Evolutionary conservation across 2,888 invertebrate species (phyloP), one percentile per base, ranked within the genome.

Genomic region (Arenicola marina): DNA sequence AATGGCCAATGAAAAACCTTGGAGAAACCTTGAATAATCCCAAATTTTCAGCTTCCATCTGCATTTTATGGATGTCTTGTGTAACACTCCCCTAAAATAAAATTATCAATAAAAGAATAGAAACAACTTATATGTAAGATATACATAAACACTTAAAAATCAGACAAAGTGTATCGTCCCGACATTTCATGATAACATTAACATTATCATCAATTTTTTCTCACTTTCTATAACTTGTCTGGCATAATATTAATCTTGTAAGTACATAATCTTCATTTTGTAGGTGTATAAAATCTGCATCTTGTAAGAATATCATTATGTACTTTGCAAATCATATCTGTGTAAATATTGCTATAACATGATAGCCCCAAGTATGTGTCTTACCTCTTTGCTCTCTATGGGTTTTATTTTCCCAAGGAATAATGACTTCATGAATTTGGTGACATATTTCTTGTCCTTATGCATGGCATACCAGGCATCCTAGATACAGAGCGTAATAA

Each of bases 391-490:
- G 15, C 7, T 48, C 7, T 48, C 26, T 7, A 11, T 21, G 24
- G 51, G 24, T 24, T 34, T 57, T 56, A 68, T 28, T 53, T 45
- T 59, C 2, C 80, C 81, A 44, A 80, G 67, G 33, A 74, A 65
- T 34, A 81, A 59, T 18, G 77, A 70, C 38, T 74, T 76, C 73
- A 81, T 70, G 66, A 71, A 78, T 66, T 78, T 80, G 31, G 65
- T 59, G 0, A 78, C 78, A 54, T 72, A 68, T 15, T 71, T 72
- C 62, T 75, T 78, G 66, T 81, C 75, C 62, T 74, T 75, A 46
- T 82, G 82, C 69, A 81, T 76, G 0, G 80, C 80, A n/a, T 63
- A 66, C 79, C 79, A 82, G 0, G 75, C 80, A 68, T 82, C 81
- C 82, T 82, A n/a, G n/a, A n/a, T n/a, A n/a, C n/a, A n/a, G n/a